Percentiles rank a stretch among this genome's conserved stretches.
Evolutionary conservation across 2,113 vertebrate species (phyloP).

Genomic region (Sylvilagus bachmani): DNA sequence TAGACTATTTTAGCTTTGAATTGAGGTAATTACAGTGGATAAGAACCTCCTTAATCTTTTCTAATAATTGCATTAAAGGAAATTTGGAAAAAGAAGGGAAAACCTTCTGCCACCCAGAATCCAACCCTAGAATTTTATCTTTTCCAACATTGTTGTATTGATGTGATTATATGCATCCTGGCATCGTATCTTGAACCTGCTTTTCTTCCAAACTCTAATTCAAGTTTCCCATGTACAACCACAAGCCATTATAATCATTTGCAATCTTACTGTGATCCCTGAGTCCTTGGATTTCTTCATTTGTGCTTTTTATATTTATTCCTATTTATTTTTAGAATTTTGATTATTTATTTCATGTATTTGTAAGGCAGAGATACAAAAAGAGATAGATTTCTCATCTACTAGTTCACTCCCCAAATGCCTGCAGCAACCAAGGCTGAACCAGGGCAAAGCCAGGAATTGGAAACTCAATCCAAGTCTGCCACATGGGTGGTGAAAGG

Average conservation of each 20-base stretch:
- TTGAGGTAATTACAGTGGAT: not conserved
- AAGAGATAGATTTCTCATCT: too few species aligned
- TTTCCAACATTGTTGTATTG: not conserved
- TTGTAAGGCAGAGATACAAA: too few species aligned
- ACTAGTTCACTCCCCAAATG: too few species aligned
- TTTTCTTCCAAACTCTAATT: not conserved
- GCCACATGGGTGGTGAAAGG: too few species aligned
- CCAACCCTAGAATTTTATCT: not conserved
- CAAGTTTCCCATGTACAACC: not conserved
- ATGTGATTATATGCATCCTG: not conserved
- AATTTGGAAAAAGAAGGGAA: not conserved
- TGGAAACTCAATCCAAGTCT: too few species aligned
- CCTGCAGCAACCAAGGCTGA: too few species aligned
- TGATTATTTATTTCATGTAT: too few species aligned
- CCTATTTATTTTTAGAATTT: too few species aligned
- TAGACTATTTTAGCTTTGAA: not conserved
- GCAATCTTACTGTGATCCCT: not conserved
- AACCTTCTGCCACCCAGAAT: not conserved
- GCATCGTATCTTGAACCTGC: not conserved
- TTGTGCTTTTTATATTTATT: not conserved
- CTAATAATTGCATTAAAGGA: not conserved
- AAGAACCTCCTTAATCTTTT: conserved; percentile 34
- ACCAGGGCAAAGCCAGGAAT: too few species aligned
- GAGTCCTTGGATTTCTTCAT: not conserved
- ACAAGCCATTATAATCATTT: not conserved